These are phyloP conservation scores for Pseudochirops corinnae DNA, from an alignment of 2,797 vertebrate species.

Conservation along the genomic window DNA sequence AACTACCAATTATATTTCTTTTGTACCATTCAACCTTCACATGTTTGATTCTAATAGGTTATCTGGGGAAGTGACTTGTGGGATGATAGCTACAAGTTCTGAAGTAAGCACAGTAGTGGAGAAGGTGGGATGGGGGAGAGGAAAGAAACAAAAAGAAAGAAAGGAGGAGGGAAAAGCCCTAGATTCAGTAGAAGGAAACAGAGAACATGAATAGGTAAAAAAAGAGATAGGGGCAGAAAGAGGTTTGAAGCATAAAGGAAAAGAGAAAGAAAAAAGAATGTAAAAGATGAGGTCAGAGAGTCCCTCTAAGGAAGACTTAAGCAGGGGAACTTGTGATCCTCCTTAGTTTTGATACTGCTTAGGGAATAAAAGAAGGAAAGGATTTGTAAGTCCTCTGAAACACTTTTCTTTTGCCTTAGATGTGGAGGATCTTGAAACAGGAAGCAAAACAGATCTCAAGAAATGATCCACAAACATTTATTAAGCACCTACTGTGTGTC, in stretches of 20 bases:
- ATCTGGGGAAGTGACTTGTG: neutral
- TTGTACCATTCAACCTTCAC: neutral
- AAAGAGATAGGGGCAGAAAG: constrained; percentile 44
- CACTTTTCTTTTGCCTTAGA: neutral
- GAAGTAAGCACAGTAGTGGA: constrained; percentile 37
- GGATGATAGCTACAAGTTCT: neutral
- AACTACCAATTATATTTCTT: neutral
- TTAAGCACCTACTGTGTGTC: neutral
- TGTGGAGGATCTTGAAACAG: neutral
- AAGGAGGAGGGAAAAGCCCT: neutral
- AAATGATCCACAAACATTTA: neutral
- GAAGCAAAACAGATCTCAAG: neutral
- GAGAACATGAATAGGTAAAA: neutral
- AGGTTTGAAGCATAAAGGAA: neutral
- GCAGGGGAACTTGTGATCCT: neutral
- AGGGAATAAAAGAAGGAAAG: neutral
- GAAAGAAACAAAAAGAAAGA: constrained; percentile 4
- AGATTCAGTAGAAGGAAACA: constrained; percentile 7
- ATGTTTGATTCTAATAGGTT: neutral
- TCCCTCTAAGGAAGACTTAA: neutral
- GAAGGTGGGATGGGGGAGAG: constrained; percentile 17
- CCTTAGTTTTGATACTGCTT: neutral
- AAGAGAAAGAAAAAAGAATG: neutral
- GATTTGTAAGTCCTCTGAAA: neutral
- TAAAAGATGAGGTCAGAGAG: neutral